These are phyloP conservation scores for Phoxinus phoxinus DNA, from an alignment of 2,113 vertebrate species.

Conservation along the genomic window DNA sequence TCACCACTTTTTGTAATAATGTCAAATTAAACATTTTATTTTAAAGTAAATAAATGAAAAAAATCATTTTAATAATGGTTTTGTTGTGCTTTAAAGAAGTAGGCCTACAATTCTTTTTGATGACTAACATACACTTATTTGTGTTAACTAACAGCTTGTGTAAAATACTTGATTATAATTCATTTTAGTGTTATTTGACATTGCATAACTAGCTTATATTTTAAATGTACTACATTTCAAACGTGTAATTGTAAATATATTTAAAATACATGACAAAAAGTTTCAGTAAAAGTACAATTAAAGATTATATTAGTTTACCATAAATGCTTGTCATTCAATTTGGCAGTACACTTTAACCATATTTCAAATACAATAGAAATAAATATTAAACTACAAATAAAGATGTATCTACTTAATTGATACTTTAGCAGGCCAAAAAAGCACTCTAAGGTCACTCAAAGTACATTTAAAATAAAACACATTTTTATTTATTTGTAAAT, in stretches of 20 bases:
- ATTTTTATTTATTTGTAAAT: neutral
- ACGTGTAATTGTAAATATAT: neutral
- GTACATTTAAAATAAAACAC: neutral
- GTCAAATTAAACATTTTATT: neutral
- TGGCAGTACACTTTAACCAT: neutral
- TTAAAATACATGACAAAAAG: neutral
- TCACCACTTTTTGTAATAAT: neutral
- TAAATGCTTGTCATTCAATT: neutral
- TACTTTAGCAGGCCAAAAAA: neutral
- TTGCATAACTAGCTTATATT: neutral
- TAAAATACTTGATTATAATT: neutral
- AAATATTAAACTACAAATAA: neutral
- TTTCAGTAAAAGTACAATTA: neutral
- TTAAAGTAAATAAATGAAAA: neutral
- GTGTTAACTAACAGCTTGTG: neutral
- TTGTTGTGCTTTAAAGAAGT: neutral
- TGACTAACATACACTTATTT: too few species aligned
- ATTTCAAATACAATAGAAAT: neutral
- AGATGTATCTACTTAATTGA: neutral
- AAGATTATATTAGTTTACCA: neutral
- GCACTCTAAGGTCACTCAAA: neutral
- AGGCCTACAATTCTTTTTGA: too few species aligned
- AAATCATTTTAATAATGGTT: neutral
- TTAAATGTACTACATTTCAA: neutral
- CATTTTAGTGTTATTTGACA: neutral